Percentiles rank a stretch among this genome's conserved stretches.
These are phyloP conservation scores for Ectobius pallidus DNA, from an alignment of 2,888 invertebrate genomes.

Conservation along the genomic window DNA sequence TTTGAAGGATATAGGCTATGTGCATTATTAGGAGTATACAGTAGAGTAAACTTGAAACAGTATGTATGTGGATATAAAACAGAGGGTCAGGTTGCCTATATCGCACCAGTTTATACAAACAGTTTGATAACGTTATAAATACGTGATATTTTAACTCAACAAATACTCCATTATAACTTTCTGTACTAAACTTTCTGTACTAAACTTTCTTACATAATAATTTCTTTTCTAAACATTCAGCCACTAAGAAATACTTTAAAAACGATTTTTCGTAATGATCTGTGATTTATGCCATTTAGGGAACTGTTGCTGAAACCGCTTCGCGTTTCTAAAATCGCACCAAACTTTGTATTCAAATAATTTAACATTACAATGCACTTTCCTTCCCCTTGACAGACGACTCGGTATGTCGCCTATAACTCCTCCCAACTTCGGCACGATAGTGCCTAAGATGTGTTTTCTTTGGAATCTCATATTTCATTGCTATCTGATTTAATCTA, in stretches of 20 bases:
- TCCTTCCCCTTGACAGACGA: conserved; percentile 9
- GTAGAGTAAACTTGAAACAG: no score
- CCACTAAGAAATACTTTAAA: not conserved
- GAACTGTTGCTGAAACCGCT: not conserved
- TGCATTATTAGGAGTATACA: no score
- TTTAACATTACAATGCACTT: not conserved
- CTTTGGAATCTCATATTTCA: not conserved
- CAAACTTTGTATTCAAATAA: not conserved
- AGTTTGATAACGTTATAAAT: not conserved
- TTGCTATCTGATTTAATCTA: not conserved
- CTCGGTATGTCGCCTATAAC: not conserved
- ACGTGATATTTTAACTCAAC: no score
- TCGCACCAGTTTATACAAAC: not conserved
- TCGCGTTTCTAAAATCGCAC: not conserved
- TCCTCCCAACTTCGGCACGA: not conserved
- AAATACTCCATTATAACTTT: no score
- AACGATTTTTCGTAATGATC: not conserved
- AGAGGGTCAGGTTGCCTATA: not conserved
- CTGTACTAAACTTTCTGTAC: no score
- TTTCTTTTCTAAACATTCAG: no score
- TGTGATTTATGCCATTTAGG: not conserved
- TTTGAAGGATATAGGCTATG: no score
- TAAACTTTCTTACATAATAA: no score
- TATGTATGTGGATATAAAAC: no score
- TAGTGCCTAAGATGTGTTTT: not conserved